phyloP scores from a whole-genome alignment of 2,113 vertebrate species.

The Oryzias melastigma region DNA sequence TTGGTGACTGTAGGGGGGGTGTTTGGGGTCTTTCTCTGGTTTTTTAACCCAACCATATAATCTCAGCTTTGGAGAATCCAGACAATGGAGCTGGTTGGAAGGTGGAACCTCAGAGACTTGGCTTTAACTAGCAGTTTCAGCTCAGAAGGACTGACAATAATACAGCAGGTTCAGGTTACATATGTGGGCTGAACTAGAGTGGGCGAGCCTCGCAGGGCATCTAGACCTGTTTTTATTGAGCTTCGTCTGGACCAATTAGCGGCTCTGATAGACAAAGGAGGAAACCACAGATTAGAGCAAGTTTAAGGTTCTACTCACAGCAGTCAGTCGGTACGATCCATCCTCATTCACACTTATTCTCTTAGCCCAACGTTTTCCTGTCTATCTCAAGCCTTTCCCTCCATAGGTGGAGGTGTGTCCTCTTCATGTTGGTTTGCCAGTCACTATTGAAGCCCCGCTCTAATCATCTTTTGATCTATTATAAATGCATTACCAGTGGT shows the following conservation, averaged over 20 bases:
- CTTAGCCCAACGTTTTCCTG: no score
- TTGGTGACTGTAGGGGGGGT: not conserved
- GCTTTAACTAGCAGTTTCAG: constrained; percentile 53
- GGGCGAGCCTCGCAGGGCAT: constrained; percentile 18
- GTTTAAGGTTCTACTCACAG: no score
- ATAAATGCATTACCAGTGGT: no score
- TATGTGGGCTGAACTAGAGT: constrained; percentile 45
- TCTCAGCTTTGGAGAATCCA: constrained; percentile 61
- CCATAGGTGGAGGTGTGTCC: no score
- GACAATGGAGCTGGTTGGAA: constrained; percentile 69
- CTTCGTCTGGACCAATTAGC: constrained; percentile 51
- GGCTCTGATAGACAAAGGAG: not conserved
- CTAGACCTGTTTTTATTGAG: constrained; percentile 16
- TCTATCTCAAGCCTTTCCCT: no score
- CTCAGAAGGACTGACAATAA: constrained; percentile 50
- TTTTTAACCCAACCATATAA: constrained; percentile 72
- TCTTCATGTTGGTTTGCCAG: no score
- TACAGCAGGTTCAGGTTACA: constrained; percentile 67
- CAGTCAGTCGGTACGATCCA: no score
- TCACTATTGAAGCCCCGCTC: no score
- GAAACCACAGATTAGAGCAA: not conserved
- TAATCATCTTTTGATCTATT: no score
- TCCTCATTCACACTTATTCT: no score
- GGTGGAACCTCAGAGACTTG: constrained; percentile 67
- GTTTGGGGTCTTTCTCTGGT: constrained; percentile 42